Evolutionary conservation across 2,113 vertebrate species (phyloP).

Genomic region (Anguilla japonica): DNA sequence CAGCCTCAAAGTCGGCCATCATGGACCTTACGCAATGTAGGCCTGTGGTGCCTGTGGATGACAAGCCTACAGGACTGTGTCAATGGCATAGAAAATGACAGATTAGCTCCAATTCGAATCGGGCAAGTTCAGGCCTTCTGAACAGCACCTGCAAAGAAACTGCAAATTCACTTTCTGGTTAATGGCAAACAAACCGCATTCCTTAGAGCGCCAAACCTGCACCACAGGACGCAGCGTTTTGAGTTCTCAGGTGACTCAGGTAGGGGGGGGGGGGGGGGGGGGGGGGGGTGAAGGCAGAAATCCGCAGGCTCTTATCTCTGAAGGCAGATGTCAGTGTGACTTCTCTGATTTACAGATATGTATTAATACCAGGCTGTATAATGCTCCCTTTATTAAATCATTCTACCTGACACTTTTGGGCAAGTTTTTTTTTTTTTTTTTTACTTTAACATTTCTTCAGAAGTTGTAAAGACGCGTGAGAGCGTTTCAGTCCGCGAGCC

Average conservation of each 20-base stretch:
- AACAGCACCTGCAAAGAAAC: not conserved
- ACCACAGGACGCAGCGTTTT: not conserved
- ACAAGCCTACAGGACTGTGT: not conserved
- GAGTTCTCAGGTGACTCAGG: not conserved
- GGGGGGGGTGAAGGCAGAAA: not conserved
- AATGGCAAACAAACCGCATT: not conserved
- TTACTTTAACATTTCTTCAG: not conserved
- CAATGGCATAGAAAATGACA: not conserved
- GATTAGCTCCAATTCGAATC: not conserved
- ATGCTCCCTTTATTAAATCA: not conserved
- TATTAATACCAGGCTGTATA: not conserved
- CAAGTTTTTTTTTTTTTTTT: not conserved
- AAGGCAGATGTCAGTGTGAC: not conserved
- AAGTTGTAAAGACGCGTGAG: not conserved
- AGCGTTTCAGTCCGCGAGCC: not conserved
- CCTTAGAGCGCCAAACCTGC: not conserved
- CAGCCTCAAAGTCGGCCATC: not conserved
- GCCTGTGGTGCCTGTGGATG: not conserved
- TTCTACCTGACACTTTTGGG: not conserved
- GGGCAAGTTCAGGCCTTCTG: not conserved
- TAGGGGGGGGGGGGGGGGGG: not conserved
- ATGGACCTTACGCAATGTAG: not conserved
- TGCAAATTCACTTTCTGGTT: not conserved
- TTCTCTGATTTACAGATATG: slow-evolving; percentile 5
- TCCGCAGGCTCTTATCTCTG: not conserved